These are phyloP conservation scores for Belgica antarctica DNA, from an alignment of 2,888 invertebrate species.

Conservation along the genomic window DNA sequence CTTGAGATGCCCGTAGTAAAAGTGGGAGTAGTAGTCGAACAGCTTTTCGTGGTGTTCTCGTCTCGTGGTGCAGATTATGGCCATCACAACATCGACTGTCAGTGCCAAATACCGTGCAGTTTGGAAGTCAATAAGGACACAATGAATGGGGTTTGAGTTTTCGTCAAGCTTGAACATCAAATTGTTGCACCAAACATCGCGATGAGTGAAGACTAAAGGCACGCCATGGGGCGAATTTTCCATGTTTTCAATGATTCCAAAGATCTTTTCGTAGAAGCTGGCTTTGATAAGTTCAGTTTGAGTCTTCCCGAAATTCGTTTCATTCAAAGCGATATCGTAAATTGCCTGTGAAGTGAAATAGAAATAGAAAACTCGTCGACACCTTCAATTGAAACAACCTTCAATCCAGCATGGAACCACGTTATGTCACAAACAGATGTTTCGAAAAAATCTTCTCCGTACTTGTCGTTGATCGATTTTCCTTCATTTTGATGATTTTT, in stretches of 20 bases:
- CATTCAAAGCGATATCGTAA: not conserved
- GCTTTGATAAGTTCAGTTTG: not conserved
- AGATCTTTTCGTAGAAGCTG: constrained; percentile 18
- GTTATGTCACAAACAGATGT: constrained; percentile 28
- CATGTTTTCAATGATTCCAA: constrained; percentile 6
- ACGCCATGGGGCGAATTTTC: constrained; percentile 22
- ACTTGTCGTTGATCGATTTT: constrained; percentile 28
- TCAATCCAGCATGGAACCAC: constrained; percentile 29
- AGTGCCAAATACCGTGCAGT: constrained; percentile 27
- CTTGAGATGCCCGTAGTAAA: not conserved
- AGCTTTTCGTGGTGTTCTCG: not conserved
- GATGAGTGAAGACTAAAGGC: constrained; percentile 19
- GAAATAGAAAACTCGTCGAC: not conserved
- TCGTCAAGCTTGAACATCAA: constrained; percentile 35
- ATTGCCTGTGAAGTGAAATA: constrained; percentile 1
- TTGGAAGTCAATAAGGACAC: constrained; percentile 34
- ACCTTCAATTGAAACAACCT: not conserved
- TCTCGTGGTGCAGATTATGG: not conserved
- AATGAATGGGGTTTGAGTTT: not conserved
- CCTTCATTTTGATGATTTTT: not conserved
- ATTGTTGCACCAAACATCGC: constrained; percentile 41
- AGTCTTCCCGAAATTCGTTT: not conserved
- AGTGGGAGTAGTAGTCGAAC: not conserved
- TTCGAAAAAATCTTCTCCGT: constrained; percentile 24
- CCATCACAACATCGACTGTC: constrained; percentile 22